Evolutionary conservation across 2,888 invertebrate species (phyloP).

Genomic region (Agrochola macilenta): DNA sequence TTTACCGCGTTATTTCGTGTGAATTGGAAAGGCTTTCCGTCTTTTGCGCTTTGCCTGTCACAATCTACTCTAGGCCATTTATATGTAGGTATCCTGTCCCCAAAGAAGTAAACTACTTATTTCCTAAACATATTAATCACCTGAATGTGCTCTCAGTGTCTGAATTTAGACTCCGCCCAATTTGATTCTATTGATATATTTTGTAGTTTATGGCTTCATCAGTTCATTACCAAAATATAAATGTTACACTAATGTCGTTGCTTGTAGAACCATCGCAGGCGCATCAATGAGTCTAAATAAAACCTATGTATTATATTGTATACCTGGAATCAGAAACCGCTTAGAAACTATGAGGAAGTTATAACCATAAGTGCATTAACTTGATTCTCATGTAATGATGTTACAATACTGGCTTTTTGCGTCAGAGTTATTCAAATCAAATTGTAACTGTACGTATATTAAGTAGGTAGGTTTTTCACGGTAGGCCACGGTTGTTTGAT

Average conservation of each 20-base stretch:
- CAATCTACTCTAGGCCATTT: neutral
- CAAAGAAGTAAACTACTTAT: neutral
- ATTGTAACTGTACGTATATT: slow-evolving; percentile 27
- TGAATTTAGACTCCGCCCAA: neutral
- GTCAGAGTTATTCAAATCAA: slow-evolving; percentile 33
- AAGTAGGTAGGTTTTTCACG: neutral
- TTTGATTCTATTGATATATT: neutral
- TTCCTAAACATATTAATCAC: too few species aligned
- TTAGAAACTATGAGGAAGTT: slow-evolving; percentile 40
- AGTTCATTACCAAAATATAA: neutral
- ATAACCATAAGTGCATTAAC: slow-evolving; percentile 1
- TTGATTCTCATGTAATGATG: slow-evolving; percentile 17
- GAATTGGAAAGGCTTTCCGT: neutral
- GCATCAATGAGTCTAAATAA: neutral
- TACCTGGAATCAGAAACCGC: neutral
- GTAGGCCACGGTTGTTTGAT: slow-evolving; percentile 19
- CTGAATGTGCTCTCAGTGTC: neutral
- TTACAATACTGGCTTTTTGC: slow-evolving; percentile 31
- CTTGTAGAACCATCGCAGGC: neutral
- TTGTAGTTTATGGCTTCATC: neutral
- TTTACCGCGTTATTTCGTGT: neutral
- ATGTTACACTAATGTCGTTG: neutral
- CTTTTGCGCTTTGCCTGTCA: neutral
- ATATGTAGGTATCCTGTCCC: neutral
- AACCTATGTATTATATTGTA: neutral